Base-by-base conservation (phyloP, 2,113 vertebrate genomes). In the Brevimyrus niger region DNA sequence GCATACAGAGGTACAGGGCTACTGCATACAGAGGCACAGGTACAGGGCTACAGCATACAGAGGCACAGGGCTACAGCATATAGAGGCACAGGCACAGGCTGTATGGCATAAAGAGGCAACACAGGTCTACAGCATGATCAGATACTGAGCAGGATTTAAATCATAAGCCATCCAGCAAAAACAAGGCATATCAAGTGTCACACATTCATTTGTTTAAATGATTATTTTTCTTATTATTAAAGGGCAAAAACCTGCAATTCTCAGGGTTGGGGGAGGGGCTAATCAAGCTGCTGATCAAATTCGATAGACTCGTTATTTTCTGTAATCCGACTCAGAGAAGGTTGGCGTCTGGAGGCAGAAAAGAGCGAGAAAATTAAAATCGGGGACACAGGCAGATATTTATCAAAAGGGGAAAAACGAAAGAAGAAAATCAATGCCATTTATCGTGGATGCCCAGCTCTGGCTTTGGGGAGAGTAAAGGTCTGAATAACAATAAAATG, bases 211-310 rank as follows among this genome's bases (percentile, higher is more conserved):
- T 92, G 91, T 55, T 55, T 92, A 90, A 95, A 21, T 84, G 13
- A 46, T 94, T 93, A 92, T 91, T 91, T 95, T 95, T 94, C 93
- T 92, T 92, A 88, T 69, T 42, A 42, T 80, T 80, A 80, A 80
- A 80, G 73, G 35, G 13, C 35, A 80, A 15, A 84, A 80, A 92
- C 53, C 65, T 92, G 92, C 89, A 91, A 73, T 89, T 92, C 89
- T 89, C 65, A 35, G 80, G 82, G 88, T 92, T 88, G 87, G 55
- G 94, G 93, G 90, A 86, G 53, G 48, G 90, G 90, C 93, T 94
- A 93, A 94, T 94, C 91, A 94, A 93, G 91, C 93, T 92, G 93
- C 93, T 90, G 86, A 93, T 90, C 91, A 90, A 91, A 90, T 91
- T 91, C 91, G n/a, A 86, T 89, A 73, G 90, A 90, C 90, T 92